Evolutionary conservation across 1,140 invertebrate genomes (phyloP).

Genomic region (Heliconius nattereri): DNA sequence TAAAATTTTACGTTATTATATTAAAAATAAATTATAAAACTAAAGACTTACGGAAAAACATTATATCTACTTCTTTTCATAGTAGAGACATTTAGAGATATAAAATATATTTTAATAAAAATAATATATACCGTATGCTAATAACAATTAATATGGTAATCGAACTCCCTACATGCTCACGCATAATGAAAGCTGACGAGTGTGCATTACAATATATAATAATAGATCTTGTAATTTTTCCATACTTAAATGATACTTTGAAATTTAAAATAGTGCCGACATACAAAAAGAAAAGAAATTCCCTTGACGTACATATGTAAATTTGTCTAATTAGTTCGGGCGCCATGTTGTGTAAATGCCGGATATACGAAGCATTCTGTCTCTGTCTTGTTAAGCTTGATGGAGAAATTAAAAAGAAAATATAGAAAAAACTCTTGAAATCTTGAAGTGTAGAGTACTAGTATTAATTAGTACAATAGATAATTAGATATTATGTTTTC

Average conservation of each 20-base stretch:
- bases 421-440: background rate
- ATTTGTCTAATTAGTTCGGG: constrained; percentile 5
- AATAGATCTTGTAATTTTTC: background rate
- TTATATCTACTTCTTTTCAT: no score
- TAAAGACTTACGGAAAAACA: no score
- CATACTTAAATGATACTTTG: background rate
- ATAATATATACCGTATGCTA: background rate
- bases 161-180: background rate
- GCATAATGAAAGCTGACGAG: constrained; percentile 5
- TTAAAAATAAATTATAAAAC: no score
- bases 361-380: background rate
- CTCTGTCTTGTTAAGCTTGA: constrained; percentile 6
- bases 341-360: background rate
- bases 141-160: constrained; percentile 7
- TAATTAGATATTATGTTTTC: background rate
- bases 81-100: background rate
- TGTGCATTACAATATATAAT: constrained; percentile 7
- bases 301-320: constrained; percentile 10
- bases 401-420: background rate
- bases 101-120: background rate
- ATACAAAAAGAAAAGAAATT: background rate
- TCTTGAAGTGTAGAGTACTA: constrained; percentile 3
- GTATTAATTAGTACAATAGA: constrained; percentile 8
- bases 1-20: no score
- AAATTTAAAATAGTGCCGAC: background rate